Evolutionary conservation across 2,888 invertebrate species (phyloP).

Genomic region (Periphyllus acericola): DNA sequence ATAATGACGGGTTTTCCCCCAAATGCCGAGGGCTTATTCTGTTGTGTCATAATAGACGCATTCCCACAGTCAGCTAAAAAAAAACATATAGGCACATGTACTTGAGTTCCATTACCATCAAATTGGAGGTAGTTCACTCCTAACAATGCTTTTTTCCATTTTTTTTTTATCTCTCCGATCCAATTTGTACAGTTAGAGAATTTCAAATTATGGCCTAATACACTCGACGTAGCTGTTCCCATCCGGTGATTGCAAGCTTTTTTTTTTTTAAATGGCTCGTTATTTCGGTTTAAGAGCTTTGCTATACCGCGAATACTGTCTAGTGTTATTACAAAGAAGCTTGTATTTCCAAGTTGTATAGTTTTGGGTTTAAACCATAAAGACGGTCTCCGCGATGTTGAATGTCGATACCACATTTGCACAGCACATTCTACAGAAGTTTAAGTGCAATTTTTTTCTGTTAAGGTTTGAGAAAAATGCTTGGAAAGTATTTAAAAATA

Average conservation of each 20-base stretch:
- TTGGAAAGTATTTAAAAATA: slow-evolving; percentile 1
- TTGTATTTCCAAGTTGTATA: slow-evolving; percentile 1
- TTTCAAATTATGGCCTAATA: slow-evolving; percentile 38
- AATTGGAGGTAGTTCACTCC: slow-evolving; percentile 40
- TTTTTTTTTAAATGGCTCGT: slow-evolving; percentile 39
- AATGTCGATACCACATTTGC: slow-evolving; percentile 36
- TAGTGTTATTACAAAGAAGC: slow-evolving; percentile 45
- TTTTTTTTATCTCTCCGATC: background rate
- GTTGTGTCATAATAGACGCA: background rate
- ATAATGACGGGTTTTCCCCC: background rate
- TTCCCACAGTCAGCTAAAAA: slow-evolving; percentile 23
- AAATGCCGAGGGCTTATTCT: background rate
- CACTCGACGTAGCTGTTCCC: slow-evolving; percentile 24
- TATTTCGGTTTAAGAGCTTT: slow-evolving; percentile 52
- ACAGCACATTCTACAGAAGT: background rate
- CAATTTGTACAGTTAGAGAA: slow-evolving; percentile 43
- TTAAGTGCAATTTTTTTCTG: slow-evolving; percentile 1
- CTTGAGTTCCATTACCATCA: slow-evolving; percentile 42
- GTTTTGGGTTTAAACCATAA: slow-evolving; percentile 32
- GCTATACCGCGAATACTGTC: background rate
- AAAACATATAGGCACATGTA: background rate
- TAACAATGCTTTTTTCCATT: slow-evolving; percentile 36
- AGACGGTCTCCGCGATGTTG: slow-evolving; percentile 34
- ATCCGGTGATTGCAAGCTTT: slow-evolving; percentile 19
- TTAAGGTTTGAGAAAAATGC: background rate